Base-by-base conservation (phyloP, 2,888 invertebrate species). In the Agrilus mali region DNA sequence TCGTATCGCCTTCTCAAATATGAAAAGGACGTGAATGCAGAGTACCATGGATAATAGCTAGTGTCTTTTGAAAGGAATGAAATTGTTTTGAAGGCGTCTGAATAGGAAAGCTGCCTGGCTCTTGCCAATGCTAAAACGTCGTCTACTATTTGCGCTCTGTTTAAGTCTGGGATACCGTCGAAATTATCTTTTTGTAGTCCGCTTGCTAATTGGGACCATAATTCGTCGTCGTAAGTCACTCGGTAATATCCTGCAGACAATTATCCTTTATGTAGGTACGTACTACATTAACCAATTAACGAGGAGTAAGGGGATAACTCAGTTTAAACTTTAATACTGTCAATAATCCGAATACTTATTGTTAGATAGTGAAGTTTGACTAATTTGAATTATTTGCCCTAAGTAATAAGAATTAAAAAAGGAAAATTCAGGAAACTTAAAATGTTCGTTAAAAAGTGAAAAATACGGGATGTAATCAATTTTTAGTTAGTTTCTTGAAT, bases 81-180 rank as follows among this genome's bases (percentile, higher is more conserved):
- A 0, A 82, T 69, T 17, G 86, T 69, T 13, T 73, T 68, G 36
- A 92, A 71, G 0, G 82, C 78, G n/a, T 72, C 63, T 0, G 64
- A 60, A 57, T 86, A 85, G 1, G 62, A 55, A 47, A 83, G 65
- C 16, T 73, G 53, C 2, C 76, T 75, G n/a, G 78, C 73, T 38
- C 81, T 73, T n/a, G 85, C 86, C 44, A 84, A 71, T 63, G 80
- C 80, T 52, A 85, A 71, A 2, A 82, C 72, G 62, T 94, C 94
- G 55, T 92, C 85, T 10, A 93, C 74, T 17, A 83, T 71, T 71
- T 75, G 86, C 4, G 86, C 87, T 53, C 82, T 72, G 61, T 86
- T 86, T 10, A 78, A 62, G 36, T 75, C 73, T 50, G 80, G 72
- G 40, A 87, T 80, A 1, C 43, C 59, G 1, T 51, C 47, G 31